Evolutionary conservation across 2,888 invertebrate genomes (phyloP), one percentile per base, ranked within the genome.

Genomic region (Autographa gamma): DNA sequence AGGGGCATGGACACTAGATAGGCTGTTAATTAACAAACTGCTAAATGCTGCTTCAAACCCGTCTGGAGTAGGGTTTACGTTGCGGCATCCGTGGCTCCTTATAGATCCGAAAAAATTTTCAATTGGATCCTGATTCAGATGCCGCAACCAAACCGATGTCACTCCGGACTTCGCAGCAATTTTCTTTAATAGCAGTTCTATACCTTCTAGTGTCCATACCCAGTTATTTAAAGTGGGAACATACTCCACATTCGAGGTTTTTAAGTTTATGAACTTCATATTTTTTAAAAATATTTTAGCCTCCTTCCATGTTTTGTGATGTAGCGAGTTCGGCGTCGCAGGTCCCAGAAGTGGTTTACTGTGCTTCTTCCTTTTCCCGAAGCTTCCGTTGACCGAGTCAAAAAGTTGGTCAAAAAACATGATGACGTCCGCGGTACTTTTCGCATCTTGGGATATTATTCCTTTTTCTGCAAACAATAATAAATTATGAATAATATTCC

Each of bases 41-140:
- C 54, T 31, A n/a, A 54, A 63, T 19, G 63, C 63, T 38, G 63
- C 14, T 38, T 63, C 63, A 16, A 63, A 63, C n/a, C 63, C 41
- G 13, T 52, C 66, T 16, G 64, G 54, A 0, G 63, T 67, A 14
- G 72, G 72, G 18, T 59, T 69, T 43, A 52, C 43, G 25, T 75
- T 75, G 9, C 71, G 63, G 56, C 41, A 61, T 9, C 72, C 69
- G 16, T 72, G 62, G 3, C 58, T 54, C 31, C 70, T 52, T 25
- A 77, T 75, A 0, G 71, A 52, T 11, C 70, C 66, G 63, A 77
- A 77, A 14, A 71, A 73, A 56, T 70, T 75, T 8, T 73, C 75
- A 0, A 74, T 25, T 34, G 75, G 65, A 54, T 74, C 74, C 32
- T 74, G 72, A 19, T 74, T 77, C 5, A 74, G 60, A 19, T 70